These are phyloP conservation scores for Ammospiza maritima DNA, from an alignment of 2,797 vertebrate species.

Conservation along the genomic window DNA sequence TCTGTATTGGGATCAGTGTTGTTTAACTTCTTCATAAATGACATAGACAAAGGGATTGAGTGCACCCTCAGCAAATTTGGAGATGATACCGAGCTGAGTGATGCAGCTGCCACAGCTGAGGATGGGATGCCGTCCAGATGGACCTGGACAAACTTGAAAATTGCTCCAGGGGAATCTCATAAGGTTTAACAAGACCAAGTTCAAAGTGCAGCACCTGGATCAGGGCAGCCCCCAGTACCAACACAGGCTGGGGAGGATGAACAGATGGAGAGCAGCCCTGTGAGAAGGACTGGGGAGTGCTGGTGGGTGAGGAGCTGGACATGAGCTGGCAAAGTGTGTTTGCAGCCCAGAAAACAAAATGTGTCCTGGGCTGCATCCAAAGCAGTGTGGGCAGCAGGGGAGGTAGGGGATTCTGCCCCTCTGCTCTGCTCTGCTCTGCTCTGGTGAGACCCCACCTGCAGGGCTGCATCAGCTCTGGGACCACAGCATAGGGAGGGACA, in stretches of 20 bases:
- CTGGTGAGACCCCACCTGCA: neutral
- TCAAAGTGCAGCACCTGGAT: neutral
- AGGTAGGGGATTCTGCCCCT: neutral
- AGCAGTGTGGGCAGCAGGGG: rapidly evolving
- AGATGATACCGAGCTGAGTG: neutral
- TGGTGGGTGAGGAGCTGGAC: neutral
- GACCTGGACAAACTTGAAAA: neutral
- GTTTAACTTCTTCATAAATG: neutral
- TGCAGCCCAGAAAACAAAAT: rapidly evolving
- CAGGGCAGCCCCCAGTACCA: rapidly evolving
- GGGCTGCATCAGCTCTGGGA: neutral
- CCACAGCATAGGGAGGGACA: rapidly evolving
- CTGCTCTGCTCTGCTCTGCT: neutral
- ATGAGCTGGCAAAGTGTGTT: rapidly evolving
- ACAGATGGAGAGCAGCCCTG: neutral
- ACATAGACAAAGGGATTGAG: neutral
- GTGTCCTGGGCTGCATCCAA: neutral
- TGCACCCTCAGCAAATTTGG: neutral
- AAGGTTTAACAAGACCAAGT: neutral
- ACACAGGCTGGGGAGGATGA: neutral
- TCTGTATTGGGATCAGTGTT: neutral
- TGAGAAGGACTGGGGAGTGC: rapidly evolving
- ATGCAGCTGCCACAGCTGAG: neutral
- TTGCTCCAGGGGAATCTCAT: neutral
- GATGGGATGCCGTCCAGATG: neutral